Percentiles rank a stretch among this genome's conserved stretches.
These are phyloP conservation scores for Bos javanicus DNA, from an alignment of 2,113 vertebrate genomes.

Conservation along the genomic window DNA sequence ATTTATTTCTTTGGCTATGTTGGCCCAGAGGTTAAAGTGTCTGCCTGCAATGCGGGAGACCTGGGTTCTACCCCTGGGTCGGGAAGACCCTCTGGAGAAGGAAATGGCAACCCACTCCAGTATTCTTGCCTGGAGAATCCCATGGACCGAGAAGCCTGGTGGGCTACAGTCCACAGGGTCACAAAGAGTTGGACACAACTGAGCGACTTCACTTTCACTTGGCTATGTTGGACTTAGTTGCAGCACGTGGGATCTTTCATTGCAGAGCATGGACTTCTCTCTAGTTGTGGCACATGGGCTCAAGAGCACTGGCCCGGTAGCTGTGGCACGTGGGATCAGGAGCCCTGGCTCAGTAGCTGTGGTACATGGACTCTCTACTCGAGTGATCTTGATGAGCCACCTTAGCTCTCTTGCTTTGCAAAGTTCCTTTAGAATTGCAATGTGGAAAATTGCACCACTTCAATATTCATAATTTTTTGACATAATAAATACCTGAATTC, in stretches of 20 bases:
- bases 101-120: too few species aligned
- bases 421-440: background rate
- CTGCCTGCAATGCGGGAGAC: too few species aligned
- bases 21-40: too few species aligned
- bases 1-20: background rate
- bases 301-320: background rate
- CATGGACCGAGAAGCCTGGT: too few species aligned
- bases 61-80: too few species aligned
- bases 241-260: background rate
- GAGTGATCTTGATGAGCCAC: background rate
- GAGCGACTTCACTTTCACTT: background rate
- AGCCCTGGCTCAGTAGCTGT: background rate
- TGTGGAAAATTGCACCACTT: background rate
- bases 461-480: background rate
- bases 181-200: too few species aligned
- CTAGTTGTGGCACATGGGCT: background rate
- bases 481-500: background rate
- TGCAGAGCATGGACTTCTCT: background rate
- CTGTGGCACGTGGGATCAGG: background rate
- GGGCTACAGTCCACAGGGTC: too few species aligned
- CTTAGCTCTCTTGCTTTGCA: background rate
- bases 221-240: background rate
- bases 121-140: too few species aligned
- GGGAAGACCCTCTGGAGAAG: too few species aligned
- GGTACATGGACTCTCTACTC: background rate